Percentiles rank a stretch among this genome's conserved stretches.
Conservation (phyloP, 2,888 invertebrate genomes). For the Chironomus riparius region DNA sequence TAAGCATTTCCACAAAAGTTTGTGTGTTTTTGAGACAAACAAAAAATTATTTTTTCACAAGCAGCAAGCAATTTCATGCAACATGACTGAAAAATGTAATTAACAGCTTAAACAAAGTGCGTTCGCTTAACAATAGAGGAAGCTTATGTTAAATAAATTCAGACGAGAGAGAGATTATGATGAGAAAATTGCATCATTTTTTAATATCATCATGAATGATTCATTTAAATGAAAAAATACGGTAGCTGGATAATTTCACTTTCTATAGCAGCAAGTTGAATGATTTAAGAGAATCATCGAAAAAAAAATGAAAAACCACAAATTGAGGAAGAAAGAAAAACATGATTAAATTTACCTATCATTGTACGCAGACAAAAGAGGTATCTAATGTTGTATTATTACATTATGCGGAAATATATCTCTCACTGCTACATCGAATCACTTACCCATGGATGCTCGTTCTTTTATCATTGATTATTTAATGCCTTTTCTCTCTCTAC, state of each 20-base stretch:
- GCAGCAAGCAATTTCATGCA: not conserved
- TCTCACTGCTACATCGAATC: too few relatives aligned
- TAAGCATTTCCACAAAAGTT: too few relatives aligned
- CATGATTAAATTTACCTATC: too few relatives aligned
- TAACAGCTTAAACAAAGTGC: conserved; percentile 6
- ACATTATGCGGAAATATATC: not conserved
- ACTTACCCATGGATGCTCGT: not conserved
- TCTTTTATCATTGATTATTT: conserved; percentile 18
- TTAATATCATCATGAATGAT: conserved; percentile 11
- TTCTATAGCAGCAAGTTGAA: not conserved
- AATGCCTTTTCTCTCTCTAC: not conserved
- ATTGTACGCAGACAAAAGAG: too few relatives aligned
- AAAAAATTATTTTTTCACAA: not conserved
- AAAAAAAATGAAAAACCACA: too few relatives aligned
- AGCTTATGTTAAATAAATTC: not conserved
- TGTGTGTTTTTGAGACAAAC: not conserved
- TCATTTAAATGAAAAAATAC: not conserved
- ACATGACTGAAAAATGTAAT: not conserved
- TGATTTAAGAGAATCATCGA: too few relatives aligned
- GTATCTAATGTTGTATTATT: too few relatives aligned
- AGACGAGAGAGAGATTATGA: not conserved
- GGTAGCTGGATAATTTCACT: conserved; percentile 13
- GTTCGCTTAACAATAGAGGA: conserved; percentile 17
- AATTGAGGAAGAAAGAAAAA: too few relatives aligned
- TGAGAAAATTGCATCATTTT: conserved; percentile 12